Evolutionary conservation across 2,888 invertebrate species (phyloP).

Genomic region (Scotopteryx bipunctaria): DNA sequence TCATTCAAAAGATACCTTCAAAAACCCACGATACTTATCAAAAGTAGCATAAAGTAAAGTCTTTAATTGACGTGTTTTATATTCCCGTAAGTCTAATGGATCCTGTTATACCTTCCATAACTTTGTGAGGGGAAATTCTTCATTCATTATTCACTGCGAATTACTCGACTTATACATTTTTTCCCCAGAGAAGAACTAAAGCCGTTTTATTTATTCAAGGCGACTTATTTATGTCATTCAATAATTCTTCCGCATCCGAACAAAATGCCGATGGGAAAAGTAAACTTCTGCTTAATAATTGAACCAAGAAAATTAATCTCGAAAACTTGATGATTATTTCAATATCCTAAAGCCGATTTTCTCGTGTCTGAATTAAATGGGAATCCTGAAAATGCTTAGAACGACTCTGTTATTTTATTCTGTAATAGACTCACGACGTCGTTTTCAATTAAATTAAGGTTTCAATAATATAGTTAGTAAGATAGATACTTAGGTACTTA

Average conservation of each 20-base stretch:
- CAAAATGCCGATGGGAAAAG: constrained; percentile 44
- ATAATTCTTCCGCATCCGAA: constrained; percentile 53
- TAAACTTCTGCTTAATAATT: constrained; percentile 35
- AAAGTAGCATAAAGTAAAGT: constrained; percentile 27
- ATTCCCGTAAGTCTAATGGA: constrained; percentile 53
- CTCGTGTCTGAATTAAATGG: constrained; percentile 8
- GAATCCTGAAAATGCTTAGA: constrained; percentile 13
- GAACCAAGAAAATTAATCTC: constrained; percentile 19
- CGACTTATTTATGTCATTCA: constrained; percentile 58
- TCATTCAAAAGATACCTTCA: constrained; percentile 6
- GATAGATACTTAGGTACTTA: too few species aligned
- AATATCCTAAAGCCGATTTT: constrained; percentile 11
- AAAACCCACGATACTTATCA: constrained; percentile 20
- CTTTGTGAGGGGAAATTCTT: constrained; percentile 56
- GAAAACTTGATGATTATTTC: constrained; percentile 10
- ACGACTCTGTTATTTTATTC: constrained; percentile 1
- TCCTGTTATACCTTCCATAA: constrained; percentile 47
- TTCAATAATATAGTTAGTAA: too few species aligned
- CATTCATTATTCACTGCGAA: constrained; percentile 77
- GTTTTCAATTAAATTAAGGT: constrained; percentile 60
- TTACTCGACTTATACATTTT: constrained; percentile 70
- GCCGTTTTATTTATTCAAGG: constrained; percentile 70
- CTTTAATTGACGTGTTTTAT: constrained; percentile 59
- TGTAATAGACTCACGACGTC: constrained; percentile 2
- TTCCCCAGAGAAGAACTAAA: constrained; percentile 61